phyloP scores from a whole-genome alignment of 2,888 invertebrate genomes.

The Craniophora ligustri region DNA sequence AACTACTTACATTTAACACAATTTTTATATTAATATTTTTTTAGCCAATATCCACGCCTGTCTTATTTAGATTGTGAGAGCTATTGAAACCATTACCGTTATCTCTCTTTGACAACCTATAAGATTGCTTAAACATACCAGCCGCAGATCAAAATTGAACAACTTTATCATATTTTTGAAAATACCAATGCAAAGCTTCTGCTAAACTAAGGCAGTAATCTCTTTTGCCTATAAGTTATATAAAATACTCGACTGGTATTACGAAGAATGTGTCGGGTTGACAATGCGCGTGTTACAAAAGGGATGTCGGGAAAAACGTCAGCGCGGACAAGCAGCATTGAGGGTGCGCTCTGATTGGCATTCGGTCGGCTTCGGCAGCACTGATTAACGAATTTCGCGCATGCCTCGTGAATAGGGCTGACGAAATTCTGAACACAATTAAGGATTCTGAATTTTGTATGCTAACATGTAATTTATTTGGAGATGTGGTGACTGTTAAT shows the following conservation, averaged over 20 bases:
- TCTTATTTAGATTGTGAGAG: no score
- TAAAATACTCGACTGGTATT: constrained; percentile 34
- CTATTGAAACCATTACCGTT: no score
- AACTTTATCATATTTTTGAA: no score
- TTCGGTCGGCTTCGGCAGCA: constrained; percentile 61
- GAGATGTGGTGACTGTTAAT: no score
- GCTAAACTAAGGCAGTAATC: constrained; percentile 31
- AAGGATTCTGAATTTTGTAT: constrained; percentile 14
- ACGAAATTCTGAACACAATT: constrained; percentile 8
- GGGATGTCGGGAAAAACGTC: constrained; percentile 53
- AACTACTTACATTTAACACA: no score
- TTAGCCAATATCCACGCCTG: no score
- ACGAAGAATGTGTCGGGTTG: constrained; percentile 23
- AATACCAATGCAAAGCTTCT: constrained; percentile 29
- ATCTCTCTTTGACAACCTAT: no score
- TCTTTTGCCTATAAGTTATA: constrained; percentile 26
- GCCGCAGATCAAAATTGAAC: no score
- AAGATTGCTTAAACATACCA: no score
- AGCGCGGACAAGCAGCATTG: constrained; percentile 50
- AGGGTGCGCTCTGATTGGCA: constrained; percentile 70
- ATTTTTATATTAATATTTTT: no score
- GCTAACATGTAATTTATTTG: constrained; percentile 1
- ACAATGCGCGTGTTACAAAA: constrained; percentile 43
- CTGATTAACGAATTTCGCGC: constrained; percentile 75
- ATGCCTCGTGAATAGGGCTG: constrained; percentile 57